A percentile compares a stretch with the other conserved stretches of the same genome.
Evolutionary conservation across 2,888 invertebrate species (phyloP).

Genomic region (Bimastos eiseni): DNA sequence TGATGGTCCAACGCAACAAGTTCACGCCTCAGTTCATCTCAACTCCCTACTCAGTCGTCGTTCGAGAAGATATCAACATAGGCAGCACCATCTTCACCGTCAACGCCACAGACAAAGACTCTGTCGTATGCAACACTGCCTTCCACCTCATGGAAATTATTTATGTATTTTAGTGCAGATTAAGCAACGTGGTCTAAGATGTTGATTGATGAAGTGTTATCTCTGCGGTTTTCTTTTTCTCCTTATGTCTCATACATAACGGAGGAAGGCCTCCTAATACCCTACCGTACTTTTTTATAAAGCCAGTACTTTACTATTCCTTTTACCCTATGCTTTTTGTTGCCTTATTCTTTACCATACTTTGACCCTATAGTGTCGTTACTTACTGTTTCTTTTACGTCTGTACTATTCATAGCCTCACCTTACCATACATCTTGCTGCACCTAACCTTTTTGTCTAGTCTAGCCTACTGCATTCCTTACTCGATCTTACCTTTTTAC

Average conservation of each 20-base stretch:
- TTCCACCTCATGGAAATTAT: neutral
- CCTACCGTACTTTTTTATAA: no score
- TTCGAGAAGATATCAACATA: conserved; percentile 44
- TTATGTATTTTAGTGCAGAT: neutral
- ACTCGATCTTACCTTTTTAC: neutral
- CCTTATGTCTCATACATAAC: neutral
- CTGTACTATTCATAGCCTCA: no score
- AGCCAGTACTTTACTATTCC: neutral
- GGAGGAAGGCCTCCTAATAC: no score
- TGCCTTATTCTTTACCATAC: neutral
- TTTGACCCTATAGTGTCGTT: neutral
- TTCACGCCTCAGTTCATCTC: conserved; percentile 49
- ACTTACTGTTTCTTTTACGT: neutral
- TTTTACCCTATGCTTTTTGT: neutral
- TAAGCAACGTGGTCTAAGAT: neutral
- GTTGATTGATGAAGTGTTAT: neutral
- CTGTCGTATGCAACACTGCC: conserved; percentile 22
- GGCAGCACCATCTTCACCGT: conserved; percentile 47
- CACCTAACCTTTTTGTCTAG: no score
- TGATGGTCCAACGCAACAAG: conserved; percentile 50
- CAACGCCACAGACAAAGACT: conserved; percentile 47
- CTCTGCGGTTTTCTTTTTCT: neutral
- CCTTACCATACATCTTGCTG: no score
- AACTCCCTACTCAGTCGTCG: conserved; percentile 29
- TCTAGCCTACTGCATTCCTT: no score